Conservation (phyloP, 53 echinoderm and acorn worm species). For the Antedon mediterranea region DNA sequence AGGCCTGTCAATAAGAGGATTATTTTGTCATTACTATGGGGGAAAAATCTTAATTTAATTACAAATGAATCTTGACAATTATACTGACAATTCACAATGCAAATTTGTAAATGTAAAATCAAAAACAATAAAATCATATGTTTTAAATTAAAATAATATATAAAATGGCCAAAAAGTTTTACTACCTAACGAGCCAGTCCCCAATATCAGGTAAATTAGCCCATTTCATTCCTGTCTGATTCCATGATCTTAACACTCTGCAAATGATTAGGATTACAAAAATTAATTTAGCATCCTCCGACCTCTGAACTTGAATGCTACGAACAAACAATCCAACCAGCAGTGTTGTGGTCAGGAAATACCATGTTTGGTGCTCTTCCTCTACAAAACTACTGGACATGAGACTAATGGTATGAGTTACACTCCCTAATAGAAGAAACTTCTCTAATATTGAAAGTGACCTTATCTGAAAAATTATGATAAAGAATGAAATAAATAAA, state of each 20-base stretch:
- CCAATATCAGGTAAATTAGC: conserved; percentile 68
- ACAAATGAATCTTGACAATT: too few relatives aligned
- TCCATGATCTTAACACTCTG: conserved; percentile 73
- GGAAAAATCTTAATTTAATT: too few relatives aligned
- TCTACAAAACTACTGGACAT: conserved; percentile 94
- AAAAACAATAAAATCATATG: too few relatives aligned
- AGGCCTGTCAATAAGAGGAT: too few relatives aligned
- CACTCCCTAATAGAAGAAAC: conserved; percentile 33
- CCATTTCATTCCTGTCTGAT: conserved; percentile 93
- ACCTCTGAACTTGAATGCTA: conserved; percentile 1
- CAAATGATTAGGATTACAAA: conserved; percentile 11
- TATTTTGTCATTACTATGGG: too few relatives aligned
- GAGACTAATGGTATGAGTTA: conserved; percentile 55
- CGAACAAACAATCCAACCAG: conserved; percentile 4
- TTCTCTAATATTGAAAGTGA: conserved; percentile 18
- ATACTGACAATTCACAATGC: too few relatives aligned
- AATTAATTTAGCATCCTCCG: conserved; percentile 7
- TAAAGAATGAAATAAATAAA: conserved; percentile 1
- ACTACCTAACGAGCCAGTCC: conserved; percentile 88
- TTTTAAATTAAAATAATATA: too few relatives aligned
- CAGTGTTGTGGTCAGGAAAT: conserved; percentile 63
- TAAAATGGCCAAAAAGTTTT: background rate
- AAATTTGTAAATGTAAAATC: too few relatives aligned
- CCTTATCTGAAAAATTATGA: background rate
- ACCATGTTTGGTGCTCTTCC: conserved; percentile 98